phyloP scores from a whole-genome alignment of 2,113 vertebrate genomes.

The Paralichthys olivaceus region DNA sequence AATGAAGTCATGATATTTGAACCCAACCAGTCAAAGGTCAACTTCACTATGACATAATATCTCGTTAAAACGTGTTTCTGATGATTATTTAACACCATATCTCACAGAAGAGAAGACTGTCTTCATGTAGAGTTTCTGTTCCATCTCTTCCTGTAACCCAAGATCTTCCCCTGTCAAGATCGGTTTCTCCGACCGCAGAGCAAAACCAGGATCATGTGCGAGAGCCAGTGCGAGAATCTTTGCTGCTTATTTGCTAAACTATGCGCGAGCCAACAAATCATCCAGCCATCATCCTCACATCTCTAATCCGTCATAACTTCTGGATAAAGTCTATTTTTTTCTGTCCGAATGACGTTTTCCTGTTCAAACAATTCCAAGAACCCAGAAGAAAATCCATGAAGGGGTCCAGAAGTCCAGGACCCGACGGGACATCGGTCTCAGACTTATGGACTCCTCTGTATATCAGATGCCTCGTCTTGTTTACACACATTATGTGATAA shows the following conservation, averaged over 20 bases:
- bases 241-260: constrained; percentile 7
- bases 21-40: background rate
- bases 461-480: constrained; percentile 12
- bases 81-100: background rate
- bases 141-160: background rate
- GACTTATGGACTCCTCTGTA: background rate
- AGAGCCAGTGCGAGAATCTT: background rate
- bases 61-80: background rate
- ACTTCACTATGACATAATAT: background rate
- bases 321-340: constrained; percentile 8
- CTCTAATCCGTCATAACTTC: constrained; percentile 7
- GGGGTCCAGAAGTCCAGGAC: background rate
- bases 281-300: background rate
- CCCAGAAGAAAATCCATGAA: background rate
- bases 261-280: background rate
- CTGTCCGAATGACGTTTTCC: background rate
- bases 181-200: background rate
- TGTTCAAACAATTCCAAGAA: constrained; percentile 29
- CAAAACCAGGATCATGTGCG: background rate
- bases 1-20: background rate
- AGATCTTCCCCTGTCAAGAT: background rate
- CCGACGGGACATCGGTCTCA: background rate
- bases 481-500: constrained; percentile 43
- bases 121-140: background rate
- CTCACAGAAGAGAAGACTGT: background rate